Percentiles rank a stretch among this genome's conserved stretches.
Evolutionary conservation across 1,140 invertebrate species (phyloP).

Genomic region (Aphis craccivora): DNA sequence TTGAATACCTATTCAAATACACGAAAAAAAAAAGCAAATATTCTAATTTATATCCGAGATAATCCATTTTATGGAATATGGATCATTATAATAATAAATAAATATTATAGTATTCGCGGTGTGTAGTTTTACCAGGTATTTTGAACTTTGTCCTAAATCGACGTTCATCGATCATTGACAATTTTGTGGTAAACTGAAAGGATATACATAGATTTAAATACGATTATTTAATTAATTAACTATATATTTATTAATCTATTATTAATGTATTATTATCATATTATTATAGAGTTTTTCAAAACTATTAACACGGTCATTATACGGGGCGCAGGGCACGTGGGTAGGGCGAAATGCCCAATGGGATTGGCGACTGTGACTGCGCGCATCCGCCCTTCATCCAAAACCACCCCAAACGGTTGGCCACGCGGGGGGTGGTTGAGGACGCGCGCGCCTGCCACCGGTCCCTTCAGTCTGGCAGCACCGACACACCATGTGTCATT

Average conservation of each 20-base stretch:
- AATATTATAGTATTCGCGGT: too few relatives aligned
- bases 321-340: slow-evolving; percentile 41
- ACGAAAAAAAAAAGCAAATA: background rate
- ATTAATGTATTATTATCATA: background rate
- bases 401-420: slow-evolving; percentile 33
- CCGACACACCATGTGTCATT: slow-evolving; percentile 50
- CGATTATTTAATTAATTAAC: background rate
- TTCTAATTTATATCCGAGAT: background rate
- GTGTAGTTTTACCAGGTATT: too few relatives aligned
- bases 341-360: slow-evolving; percentile 39
- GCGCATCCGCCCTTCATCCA: slow-evolving; percentile 44
- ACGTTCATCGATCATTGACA: too few relatives aligned
- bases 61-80: background rate
- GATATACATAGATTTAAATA: background rate
- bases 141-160: too few relatives aligned
- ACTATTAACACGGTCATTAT: slow-evolving; percentile 17
- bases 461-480: background rate
- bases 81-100: background rate
- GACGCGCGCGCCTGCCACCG: background rate
- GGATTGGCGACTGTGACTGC: slow-evolving; percentile 27
- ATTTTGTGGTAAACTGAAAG: too few relatives aligned
- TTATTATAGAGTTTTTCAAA: slow-evolving; percentile 12
- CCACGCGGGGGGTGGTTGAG: background rate
- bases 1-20: background rate
- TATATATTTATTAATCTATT: background rate